Evolutionary conservation across 2,888 invertebrate species (phyloP).

Genomic region (Lissocephala sabroskyi): DNA sequence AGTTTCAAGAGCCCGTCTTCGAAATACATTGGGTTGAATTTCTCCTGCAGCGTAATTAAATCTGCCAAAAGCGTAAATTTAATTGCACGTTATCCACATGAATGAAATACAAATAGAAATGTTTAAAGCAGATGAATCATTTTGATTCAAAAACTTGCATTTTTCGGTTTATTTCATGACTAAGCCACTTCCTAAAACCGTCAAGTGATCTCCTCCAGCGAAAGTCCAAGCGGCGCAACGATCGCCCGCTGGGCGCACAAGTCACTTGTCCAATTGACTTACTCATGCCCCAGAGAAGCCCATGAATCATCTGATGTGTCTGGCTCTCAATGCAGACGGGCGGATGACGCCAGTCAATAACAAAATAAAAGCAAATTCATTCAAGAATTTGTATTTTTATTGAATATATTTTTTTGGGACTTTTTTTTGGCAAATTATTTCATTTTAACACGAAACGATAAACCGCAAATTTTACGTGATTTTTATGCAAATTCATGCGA

Average conservation of each 20-base stretch:
- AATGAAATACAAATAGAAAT: no score
- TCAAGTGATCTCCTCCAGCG: no score
- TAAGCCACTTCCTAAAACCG: constrained; percentile 21
- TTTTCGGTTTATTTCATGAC: constrained; percentile 19
- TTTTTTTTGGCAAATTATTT: constrained; percentile 32
- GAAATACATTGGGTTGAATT: constrained; percentile 21
- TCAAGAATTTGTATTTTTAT: constrained; percentile 34
- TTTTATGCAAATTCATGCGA: constrained; percentile 30
- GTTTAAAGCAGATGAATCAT: neutral
- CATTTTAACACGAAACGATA: constrained; percentile 13
- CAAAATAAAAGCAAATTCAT: constrained; percentile 53
- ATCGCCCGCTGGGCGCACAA: constrained; percentile 8
- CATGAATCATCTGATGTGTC: constrained; percentile 24
- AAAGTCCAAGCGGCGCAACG: constrained; percentile 34
- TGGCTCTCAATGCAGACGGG: neutral
- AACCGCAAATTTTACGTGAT: constrained; percentile 25
- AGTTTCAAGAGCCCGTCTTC: constrained; percentile 24
- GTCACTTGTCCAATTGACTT: constrained; percentile 18
- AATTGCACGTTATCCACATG: no score
- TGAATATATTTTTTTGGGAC: constrained; percentile 23
- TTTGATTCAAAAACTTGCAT: neutral
- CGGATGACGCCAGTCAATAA: constrained; percentile 18
- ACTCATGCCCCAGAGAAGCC: constrained; percentile 31
- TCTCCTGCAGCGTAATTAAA: constrained; percentile 24
- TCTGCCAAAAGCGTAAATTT: constrained; percentile 55